Evolutionary conservation across 2,888 invertebrate species (phyloP), one percentile per base, ranked within the genome.

Genomic region (Andrena trimmerana): DNA sequence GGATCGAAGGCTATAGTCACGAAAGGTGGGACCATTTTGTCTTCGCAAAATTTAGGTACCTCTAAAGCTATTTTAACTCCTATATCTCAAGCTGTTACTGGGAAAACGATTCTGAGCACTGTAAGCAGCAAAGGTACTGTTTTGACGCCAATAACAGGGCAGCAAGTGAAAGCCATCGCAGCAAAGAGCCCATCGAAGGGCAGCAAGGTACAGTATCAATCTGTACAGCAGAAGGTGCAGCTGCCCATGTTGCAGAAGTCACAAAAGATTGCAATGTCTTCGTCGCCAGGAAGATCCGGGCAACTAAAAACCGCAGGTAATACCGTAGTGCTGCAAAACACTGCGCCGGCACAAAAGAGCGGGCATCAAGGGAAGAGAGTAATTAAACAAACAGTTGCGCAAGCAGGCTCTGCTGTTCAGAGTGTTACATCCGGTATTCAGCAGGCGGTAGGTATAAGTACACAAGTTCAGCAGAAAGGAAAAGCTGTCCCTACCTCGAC

Each of bases 271-370:
- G 57, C 90, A 16, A 83, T 89, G n/a, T 79, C 94, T 42, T 88
- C 92, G 31, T 90, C 95, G 31, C 92, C 94, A 57, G 80, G 87
- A 54, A 90, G 88, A 76, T 42, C 93, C 89, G 36, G 90, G 88
- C 81, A 94, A 93, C 2, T 86, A 88, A 79, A 95, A 94, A 86
- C 95, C 90, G 90, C 87, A 4, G 33, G 94, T 93, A 90, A 94
- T 92, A 86, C 91, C 13, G 80, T 93, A 5, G 80, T 91, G 0
- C 79, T 91, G 29, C 91, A 91, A 68, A 92, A 89, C 66, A 69
- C 90, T 20, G 74, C 76, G 29, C 20, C 69, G 48, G 75, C 31
- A 76, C 90, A 71, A 87, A 92, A 87, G 62, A 80, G 16, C 72
- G 70, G 76, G 0, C 84, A 87, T 6, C 77, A 82, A 4, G 88